Conservation (phyloP, 2,888 invertebrate genomes). For the Calliscelio sp. region DNA sequence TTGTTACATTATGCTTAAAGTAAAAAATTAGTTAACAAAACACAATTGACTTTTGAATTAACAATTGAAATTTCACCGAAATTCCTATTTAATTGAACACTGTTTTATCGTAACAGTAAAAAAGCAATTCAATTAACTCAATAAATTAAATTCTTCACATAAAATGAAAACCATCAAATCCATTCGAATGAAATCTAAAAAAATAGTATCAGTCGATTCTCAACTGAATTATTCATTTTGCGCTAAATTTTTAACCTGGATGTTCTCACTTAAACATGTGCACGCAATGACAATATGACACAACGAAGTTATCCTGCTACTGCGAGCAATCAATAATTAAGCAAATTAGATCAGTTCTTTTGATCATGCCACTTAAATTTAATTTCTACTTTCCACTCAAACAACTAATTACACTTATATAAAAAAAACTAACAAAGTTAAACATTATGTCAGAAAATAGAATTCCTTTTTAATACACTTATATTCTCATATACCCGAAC, state of each 20-base stretch:
- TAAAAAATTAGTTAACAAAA: too few relatives aligned
- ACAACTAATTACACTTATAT: neutral
- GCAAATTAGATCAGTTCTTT: neutral
- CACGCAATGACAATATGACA: neutral
- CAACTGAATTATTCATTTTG: neutral
- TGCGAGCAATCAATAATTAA: conserved; percentile 2
- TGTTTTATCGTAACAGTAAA: neutral
- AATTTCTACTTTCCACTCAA: neutral
- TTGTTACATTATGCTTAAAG: too few relatives aligned
- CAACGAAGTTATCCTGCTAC: neutral
- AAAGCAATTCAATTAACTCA: neutral
- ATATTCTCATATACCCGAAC: too few relatives aligned
- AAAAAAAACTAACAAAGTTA: neutral
- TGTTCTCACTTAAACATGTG: neutral
- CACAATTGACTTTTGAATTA: too few relatives aligned
- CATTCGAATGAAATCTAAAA: too few relatives aligned
- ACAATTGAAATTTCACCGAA: too few relatives aligned
- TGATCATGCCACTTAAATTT: neutral
- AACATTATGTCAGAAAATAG: too few relatives aligned
- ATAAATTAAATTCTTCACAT: too few relatives aligned
- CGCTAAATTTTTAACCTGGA: neutral
- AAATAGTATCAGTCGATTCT: too few relatives aligned
- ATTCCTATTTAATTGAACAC: too few relatives aligned
- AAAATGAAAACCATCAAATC: neutral
- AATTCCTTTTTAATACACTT: too few relatives aligned